Evolutionary conservation across 2,113 vertebrate species (phyloP), one percentile per base, ranked within the genome.

Genomic region (Chroicocephalus ridibundus): DNA sequence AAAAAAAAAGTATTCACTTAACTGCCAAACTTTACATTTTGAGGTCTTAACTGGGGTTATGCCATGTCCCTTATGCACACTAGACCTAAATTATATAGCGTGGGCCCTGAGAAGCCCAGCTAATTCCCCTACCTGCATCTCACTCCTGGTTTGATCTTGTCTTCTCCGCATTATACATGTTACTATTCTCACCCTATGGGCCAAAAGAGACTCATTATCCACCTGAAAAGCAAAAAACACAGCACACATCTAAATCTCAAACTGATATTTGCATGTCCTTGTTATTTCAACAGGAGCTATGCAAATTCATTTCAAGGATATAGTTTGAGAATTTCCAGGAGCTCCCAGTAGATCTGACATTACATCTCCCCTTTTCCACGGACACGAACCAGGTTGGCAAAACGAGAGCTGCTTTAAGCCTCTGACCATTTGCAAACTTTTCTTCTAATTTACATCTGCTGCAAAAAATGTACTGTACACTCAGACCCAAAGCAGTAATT

Each of bases 171-270:
- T 84, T 94, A 91, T 95, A 25, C 74, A 84, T 91, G 84, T 93
- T 65, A 26, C 68, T 71, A 11, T 54, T 92, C 93, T 88, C 74
- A 68, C 46, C 72, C 65, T 91, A 95, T 79, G 52, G 75, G 90
- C 90, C 96, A 97, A 79, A 94, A 91, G 93, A 96, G 94, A 97
- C 95, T 96, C 94, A 86, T 96, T 95, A 97, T 95, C 94, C 69
- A 71, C 83, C 91, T 44, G 69, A 95, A 94, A 96, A 94, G 81
- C 57, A 92, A 91, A 96, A 96, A 96, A 66, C 44, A 70, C 51
- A 86, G 81, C 38, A 75, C 60, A 44, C 74, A 86, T 86, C 91
- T 96, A 94, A 95, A 96, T 93, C 93, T 82, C 77, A 52, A 89
- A 87, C 62, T 87, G 89, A 34, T 96, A 89, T 97, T 96, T 96